Percentiles rank a stretch among this genome's conserved stretches.
These are phyloP conservation scores for Homarus americanus DNA, from an alignment of 1,140 invertebrate genomes.

Conservation along the genomic window DNA sequence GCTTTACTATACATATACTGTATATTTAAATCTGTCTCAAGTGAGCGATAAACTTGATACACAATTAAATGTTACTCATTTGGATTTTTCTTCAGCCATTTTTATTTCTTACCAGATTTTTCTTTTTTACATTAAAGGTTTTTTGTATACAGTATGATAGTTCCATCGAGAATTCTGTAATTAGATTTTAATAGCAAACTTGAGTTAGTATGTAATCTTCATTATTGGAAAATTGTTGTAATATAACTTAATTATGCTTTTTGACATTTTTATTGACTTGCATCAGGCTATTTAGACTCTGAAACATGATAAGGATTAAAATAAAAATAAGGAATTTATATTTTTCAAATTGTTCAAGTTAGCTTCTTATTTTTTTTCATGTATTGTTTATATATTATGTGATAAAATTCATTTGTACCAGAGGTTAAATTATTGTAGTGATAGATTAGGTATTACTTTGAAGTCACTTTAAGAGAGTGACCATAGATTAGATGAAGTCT, in stretches of 20 bases:
- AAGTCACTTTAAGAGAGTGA: not conserved
- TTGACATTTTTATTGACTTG: no score
- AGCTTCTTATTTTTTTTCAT: not conserved
- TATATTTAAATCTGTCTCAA: no score
- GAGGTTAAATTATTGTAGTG: not conserved
- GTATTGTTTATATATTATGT: not conserved
- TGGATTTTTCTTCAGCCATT: not conserved
- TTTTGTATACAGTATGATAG: not conserved
- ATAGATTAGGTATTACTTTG: no score
- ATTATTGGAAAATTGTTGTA: not conserved
- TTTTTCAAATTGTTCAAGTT: not conserved
- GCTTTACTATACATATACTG: not conserved
- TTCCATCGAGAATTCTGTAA: not conserved
- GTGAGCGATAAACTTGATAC: no score
- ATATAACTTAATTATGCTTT: not conserved
- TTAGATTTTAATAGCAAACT: no score
- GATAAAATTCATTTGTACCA: not conserved
- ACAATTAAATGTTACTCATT: no score
- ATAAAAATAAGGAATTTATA: not conserved
- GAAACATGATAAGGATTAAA: not conserved
- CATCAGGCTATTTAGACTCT: no score
- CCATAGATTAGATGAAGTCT: slow-evolving; percentile 26
- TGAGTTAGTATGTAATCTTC: no score
- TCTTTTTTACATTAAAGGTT: not conserved
- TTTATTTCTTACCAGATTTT: not conserved